Conservation (phyloP, 37 sponge, comb jelly and placozoan species). For the Geodia barretti region DNA sequence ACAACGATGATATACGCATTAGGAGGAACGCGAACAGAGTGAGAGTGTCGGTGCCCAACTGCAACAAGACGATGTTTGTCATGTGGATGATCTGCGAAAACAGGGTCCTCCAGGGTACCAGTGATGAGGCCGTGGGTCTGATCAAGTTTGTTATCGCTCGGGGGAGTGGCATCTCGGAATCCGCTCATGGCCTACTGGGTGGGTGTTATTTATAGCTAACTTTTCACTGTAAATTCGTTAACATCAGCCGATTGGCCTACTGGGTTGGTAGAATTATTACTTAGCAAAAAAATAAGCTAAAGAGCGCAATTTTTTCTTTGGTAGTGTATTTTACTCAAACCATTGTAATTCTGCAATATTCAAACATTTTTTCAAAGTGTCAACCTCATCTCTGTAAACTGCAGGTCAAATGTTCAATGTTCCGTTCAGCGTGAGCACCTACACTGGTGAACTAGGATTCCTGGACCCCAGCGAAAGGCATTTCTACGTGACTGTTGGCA, state of each 20-base stretch:
- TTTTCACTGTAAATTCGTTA: too few species aligned
- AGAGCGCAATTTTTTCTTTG: too few species aligned
- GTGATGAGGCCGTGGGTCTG: slow-evolving; percentile 14
- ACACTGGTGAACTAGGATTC: background rate
- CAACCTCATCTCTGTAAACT: background rate
- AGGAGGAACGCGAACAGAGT: slow-evolving; percentile 24
- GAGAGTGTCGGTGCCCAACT: slow-evolving; percentile 73
- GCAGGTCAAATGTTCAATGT: slow-evolving; percentile 85
- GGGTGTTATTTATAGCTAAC: too few species aligned
- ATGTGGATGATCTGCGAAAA: slow-evolving; percentile 72
- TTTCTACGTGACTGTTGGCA: slow-evolving; percentile 44
- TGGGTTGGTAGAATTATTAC: too few species aligned
- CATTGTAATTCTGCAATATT: too few species aligned
- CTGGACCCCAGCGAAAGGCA: background rate
- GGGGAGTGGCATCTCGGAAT: slow-evolving; percentile 59
- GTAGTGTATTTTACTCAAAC: too few species aligned
- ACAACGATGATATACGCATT: slow-evolving; percentile 14
- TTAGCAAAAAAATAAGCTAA: too few species aligned
- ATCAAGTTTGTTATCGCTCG: slow-evolving; percentile 69
- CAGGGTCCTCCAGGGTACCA: slow-evolving; percentile 5
- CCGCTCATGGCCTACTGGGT: slow-evolving; percentile 80
- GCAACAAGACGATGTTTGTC: slow-evolving; percentile 57
- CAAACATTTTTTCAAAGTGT: too few species aligned
- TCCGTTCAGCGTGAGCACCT: slow-evolving; percentile 30
- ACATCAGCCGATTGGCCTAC: too few species aligned